These are phyloP conservation scores for Anisognathus igniventris DNA, from an alignment of 2,797 vertebrate species.

Conservation along the genomic window DNA sequence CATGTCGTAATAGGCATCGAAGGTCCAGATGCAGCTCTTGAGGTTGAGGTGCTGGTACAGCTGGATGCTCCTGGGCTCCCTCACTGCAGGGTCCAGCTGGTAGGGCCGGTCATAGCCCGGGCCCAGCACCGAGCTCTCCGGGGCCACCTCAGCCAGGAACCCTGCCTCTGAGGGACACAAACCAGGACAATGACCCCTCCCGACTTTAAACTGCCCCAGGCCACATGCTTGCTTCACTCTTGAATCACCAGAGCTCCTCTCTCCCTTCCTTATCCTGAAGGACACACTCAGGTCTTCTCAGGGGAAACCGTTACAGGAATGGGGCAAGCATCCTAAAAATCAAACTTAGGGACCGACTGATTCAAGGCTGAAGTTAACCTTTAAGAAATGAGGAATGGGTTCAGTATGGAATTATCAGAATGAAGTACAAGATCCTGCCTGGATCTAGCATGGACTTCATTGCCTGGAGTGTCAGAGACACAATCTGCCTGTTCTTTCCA, in stretches of 20 bases:
- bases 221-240: neutral
- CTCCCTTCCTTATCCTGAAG: neutral
- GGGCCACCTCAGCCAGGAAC: slow-evolving; percentile 87
- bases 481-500: neutral
- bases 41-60: slow-evolving; percentile 97
- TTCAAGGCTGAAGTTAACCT: neutral
- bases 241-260: neutral
- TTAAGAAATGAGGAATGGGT: neutral
- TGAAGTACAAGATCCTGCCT: neutral
- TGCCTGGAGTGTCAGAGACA: neutral
- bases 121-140: slow-evolving; percentile 82
- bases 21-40: slow-evolving; percentile 99
- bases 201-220: neutral
- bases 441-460: neutral
- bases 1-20: slow-evolving; percentile 97
- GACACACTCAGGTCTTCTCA: neutral
- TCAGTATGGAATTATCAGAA: neutral
- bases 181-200: neutral
- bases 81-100: slow-evolving; percentile 87
- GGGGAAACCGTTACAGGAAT: neutral
- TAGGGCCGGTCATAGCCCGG: slow-evolving; percentile 93
- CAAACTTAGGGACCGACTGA: neutral
- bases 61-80: slow-evolving; percentile 88
- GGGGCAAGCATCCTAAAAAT: neutral
- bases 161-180: slow-evolving; percentile 81